These are phyloP conservation scores for Nesometra sesokonis DNA, from an alignment of 35 echinoderm and acorn worm species.

Conservation along the genomic window DNA sequence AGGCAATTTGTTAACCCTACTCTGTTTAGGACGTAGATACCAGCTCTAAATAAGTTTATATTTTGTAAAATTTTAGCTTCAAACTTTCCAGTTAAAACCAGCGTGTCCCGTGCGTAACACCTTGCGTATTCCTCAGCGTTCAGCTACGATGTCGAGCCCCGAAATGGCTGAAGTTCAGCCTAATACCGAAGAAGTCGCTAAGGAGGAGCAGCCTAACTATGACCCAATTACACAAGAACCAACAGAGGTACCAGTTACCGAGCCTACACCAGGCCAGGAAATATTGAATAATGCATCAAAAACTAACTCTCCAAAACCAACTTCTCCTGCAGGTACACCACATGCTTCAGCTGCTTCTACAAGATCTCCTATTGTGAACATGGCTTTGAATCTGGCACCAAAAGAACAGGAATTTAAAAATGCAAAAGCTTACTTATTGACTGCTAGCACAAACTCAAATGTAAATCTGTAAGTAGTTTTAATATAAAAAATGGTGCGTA, in stretches of 20 bases:
- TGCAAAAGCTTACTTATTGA: constrained; percentile 87
- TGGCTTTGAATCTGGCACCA: constrained; percentile 62
- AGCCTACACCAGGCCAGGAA: background rate
- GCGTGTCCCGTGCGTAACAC: background rate
- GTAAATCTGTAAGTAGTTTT: constrained; percentile 89
- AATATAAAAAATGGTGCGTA: background rate
- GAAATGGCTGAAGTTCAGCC: background rate
- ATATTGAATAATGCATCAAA: constrained; percentile 16
- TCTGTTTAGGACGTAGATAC: background rate
- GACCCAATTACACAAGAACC: background rate
- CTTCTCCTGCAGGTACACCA: constrained; percentile 54
- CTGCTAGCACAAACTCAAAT: constrained; percentile 85
- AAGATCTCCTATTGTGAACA: constrained; percentile 41
- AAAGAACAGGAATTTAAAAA: constrained; percentile 84
- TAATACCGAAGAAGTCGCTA: too few species aligned
- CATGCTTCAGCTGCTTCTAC: background rate
- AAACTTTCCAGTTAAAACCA: background rate
- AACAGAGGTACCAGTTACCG: background rate
- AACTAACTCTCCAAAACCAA: constrained; percentile 35
- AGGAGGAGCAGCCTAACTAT: background rate
- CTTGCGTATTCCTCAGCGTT: background rate
- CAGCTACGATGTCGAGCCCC: background rate
- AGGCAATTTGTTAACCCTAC: background rate
- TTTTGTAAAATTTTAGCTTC: background rate
- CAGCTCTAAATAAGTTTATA: background rate